Evolutionary conservation across 2,797 vertebrate species (phyloP).

Genomic region (Enteromius thamalakanensis): DNA sequence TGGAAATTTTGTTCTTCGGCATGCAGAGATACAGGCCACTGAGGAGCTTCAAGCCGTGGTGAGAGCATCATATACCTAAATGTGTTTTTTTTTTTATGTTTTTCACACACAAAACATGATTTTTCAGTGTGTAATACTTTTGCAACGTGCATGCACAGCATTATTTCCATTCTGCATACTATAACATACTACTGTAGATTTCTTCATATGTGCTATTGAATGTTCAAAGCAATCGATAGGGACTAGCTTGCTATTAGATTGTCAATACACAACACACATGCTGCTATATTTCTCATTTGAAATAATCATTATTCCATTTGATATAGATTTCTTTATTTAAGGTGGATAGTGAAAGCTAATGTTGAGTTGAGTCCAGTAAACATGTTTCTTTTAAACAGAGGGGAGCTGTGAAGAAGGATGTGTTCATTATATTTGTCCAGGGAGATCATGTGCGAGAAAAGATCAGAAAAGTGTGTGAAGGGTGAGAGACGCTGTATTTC

Average conservation of each 20-base stretch:
- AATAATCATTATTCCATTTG: neutral
- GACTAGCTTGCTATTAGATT: neutral
- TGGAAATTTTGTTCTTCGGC: constrained; percentile 66
- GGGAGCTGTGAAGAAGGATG: constrained; percentile 59
- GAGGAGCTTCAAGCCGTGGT: constrained; percentile 47
- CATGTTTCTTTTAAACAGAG: constrained; percentile 48
- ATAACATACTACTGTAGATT: neutral
- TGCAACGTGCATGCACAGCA: neutral
- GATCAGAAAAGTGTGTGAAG: constrained; percentile 64
- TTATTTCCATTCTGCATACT: neutral
- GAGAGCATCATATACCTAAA: neutral
- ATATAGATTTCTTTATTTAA: constrained; percentile 6
- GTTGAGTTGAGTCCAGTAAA: constrained; percentile 4
- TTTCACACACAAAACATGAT: neutral
- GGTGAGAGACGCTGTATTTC: constrained; percentile 55
- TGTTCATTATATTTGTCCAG: constrained; percentile 67
- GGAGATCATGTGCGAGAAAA: constrained; percentile 64
- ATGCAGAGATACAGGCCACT: constrained; percentile 55
- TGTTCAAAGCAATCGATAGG: neutral
- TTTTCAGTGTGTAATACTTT: neutral
- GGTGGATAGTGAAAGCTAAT: neutral
- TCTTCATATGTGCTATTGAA: neutral
- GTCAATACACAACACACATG: constrained; percentile 9
- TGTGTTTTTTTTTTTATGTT: neutral
- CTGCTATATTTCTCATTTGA: neutral